Evolutionary conservation across 2,888 invertebrate species (phyloP), one percentile per base, ranked within the genome.

Genomic region (Molanna angustata): DNA sequence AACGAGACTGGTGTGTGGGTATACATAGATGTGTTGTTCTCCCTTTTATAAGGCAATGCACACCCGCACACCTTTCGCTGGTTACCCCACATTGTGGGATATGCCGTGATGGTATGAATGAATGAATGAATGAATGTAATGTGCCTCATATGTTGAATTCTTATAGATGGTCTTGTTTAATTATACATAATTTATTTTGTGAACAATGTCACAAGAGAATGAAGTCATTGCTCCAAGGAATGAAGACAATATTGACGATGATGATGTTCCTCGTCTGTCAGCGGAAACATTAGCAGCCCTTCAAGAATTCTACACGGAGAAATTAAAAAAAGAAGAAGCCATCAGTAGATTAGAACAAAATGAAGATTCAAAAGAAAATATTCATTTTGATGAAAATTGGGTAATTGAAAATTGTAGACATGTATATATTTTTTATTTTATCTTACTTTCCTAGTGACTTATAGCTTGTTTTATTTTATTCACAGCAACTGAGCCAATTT

Each of bases 401-500:
- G 92, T 91, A 70, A 64, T 19, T 19, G 32, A 18, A 37, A 33
- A 43, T 40, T 49, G 21, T 3, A 27, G 27, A 27, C 11, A 27
- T 13, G n/a, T n/a, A n/a, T n/a, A n/a, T 54, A 48, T 48, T 54
- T 27, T 47, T 37, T 13, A 31, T 19, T 39, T 27, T 27, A 6
- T 27, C 27, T 11, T 7, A 7, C 27, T 11, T 27, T 11, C 27
- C 11, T 11, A 27, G 27, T 11, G 14, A 37, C 13, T 17, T 48
- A 32, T 40, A 20, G 17, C 32, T 42, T 49, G 48, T 35, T 13
- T 52, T 37, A 41, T 52, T 54, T 60, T 63, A 49, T 58, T 74
- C 78, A 6, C 69, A 94, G 95, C 94, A 97, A 91, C 73, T 97
- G 33, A 95, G 95, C 66, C 97, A 97, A 72, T 97, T 98, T 75